phyloP scores from a whole-genome alignment of 1,140 invertebrate species.

The Pogonomyrmex californicus region DNA sequence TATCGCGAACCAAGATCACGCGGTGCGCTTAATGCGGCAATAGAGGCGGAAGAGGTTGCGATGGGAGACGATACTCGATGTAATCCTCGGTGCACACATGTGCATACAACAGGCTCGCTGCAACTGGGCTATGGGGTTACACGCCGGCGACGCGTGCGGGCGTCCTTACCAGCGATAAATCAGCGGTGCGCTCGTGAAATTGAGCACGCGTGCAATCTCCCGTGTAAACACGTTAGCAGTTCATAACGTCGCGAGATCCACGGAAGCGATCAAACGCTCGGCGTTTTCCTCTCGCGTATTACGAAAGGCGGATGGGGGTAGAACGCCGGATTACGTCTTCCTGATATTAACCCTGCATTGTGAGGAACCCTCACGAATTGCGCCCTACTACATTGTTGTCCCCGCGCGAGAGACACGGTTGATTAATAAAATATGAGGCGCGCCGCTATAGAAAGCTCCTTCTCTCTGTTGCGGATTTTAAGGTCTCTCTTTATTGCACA shows the following conservation, averaged over 20 bases:
- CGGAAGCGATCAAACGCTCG: conserved; percentile 56
- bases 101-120: conserved; percentile 25
- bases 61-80: conserved; percentile 64
- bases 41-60: conserved; percentile 4
- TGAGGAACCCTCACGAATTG: conserved; percentile 39
- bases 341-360: conserved; percentile 62
- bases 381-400: not conserved
- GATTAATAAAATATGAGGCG: conserved; percentile 61
- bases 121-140: conserved; percentile 55
- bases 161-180: conserved; percentile 62
- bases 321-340: conserved; percentile 43
- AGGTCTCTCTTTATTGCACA: conserved; percentile 18
- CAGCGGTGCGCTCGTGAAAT: conserved; percentile 59
- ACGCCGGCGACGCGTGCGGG: conserved; percentile 45
- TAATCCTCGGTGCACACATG: conserved; percentile 77
- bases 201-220: conserved; percentile 63
- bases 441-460: conserved; percentile 1
- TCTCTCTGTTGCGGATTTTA: conserved; percentile 25
- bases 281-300: conserved; percentile 20
- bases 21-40: conserved; percentile 53
- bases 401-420: conserved; percentile 6
- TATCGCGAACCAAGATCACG: conserved; percentile 26
- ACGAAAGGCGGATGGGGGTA: conserved; percentile 48
- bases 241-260: conserved; percentile 60
- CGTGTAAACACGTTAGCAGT: conserved; percentile 64